Percentiles rank a stretch among this genome's conserved stretches.
These are phyloP conservation scores for Penelope pileata DNA, from an alignment of 2,113 vertebrate species.

Conservation along the genomic window DNA sequence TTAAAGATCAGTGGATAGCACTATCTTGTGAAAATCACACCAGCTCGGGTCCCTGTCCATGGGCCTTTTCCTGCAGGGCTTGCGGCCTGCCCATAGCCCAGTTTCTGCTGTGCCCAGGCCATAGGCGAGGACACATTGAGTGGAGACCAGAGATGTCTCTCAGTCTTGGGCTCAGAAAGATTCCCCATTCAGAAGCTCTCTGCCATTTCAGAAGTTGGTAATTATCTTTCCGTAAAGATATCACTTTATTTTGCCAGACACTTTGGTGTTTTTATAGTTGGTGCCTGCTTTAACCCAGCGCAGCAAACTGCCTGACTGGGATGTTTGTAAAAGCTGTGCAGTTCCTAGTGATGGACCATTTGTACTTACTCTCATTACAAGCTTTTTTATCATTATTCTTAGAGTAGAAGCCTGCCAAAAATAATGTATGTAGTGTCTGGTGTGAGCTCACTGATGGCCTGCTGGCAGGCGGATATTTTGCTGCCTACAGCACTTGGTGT, in stretches of 20 bases:
- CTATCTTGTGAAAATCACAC: too few relatives aligned
- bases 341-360: constrained; percentile 45
- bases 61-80: neutral
- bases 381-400: constrained; percentile 75
- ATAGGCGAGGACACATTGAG: neutral
- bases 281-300: constrained; percentile 49
- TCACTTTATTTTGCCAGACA: neutral
- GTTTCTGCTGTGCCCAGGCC: neutral
- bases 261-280: neutral
- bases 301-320: constrained; percentile 14
- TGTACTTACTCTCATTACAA: constrained; percentile 64
- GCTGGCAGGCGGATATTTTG: neutral
- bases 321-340: constrained; percentile 49
- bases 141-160: neutral
- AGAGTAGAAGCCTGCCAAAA: constrained; percentile 69
- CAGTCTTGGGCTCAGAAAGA: neutral
- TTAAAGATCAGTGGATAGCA: too few relatives aligned
- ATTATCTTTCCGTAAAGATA: constrained; percentile 13
- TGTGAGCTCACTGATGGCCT: constrained; percentile 67
- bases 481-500: neutral
- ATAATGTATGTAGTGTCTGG: constrained; percentile 76
- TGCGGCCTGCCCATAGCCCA: neutral
- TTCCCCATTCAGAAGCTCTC: neutral
- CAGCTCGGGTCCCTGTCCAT: too few relatives aligned
- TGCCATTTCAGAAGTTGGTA: neutral